phyloP scores from a whole-genome alignment of 2,797 vertebrate species.

The Hoplostethus mediterraneus region DNA sequence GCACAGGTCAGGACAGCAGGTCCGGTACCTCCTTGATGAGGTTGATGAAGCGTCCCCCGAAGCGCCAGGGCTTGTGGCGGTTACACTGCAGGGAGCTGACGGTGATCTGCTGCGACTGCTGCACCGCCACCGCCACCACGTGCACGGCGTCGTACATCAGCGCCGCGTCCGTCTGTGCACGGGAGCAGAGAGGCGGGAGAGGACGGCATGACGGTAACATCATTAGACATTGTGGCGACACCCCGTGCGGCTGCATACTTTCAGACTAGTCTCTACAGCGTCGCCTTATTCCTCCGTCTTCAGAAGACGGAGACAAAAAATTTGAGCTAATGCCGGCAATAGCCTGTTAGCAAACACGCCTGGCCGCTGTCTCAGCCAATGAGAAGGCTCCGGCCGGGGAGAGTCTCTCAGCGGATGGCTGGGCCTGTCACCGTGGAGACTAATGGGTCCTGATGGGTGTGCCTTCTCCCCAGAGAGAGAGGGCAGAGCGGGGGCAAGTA shows the following conservation, averaged over 20 bases:
- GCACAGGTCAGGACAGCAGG: constrained; percentile 5
- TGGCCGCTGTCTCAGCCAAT: constrained; percentile 58
- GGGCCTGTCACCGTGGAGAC: constrained; percentile 72
- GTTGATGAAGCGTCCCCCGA: constrained; percentile 93
- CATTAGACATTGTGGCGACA: constrained; percentile 55
- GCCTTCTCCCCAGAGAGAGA: constrained; percentile 59
- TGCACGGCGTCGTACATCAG: constrained; percentile 98
- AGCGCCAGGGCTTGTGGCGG: constrained; percentile 97
- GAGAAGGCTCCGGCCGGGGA: constrained; percentile 66
- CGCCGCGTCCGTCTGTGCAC: constrained; percentile 93
- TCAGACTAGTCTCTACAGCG: no score
- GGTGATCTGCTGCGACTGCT: constrained; percentile 97
- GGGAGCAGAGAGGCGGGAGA: neutral
- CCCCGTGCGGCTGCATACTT: neutral
- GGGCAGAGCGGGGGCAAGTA: constrained; percentile 56
- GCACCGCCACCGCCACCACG: constrained; percentile 95
- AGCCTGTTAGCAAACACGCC: constrained; percentile 74
- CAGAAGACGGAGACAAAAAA: constrained; percentile 51
- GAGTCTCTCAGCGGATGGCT: constrained; percentile 66
- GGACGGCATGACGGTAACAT: neutral
- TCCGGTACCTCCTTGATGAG: constrained; percentile 94
- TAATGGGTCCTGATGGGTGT: constrained; percentile 80
- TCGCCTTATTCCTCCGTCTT: constrained; percentile 36
- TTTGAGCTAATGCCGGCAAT: constrained; percentile 54
- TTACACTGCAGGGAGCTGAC: constrained; percentile 98